phyloP scores from a whole-genome alignment of 1,140 invertebrate species.

The Tetranychus urticae region DNA sequence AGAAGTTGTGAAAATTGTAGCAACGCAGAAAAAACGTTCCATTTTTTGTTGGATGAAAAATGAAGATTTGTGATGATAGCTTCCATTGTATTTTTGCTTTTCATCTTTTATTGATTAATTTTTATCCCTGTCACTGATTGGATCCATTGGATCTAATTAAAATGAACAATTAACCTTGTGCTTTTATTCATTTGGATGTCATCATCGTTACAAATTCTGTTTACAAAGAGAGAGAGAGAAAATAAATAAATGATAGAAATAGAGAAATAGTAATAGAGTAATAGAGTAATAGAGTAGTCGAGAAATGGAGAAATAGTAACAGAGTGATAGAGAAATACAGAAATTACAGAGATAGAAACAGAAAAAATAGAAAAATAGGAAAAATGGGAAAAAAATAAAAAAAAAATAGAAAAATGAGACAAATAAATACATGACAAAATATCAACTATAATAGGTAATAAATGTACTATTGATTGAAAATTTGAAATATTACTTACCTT shows the following conservation, averaged over 20 bases:
- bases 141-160: no score
- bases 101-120: no score
- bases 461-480: neutral
- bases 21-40: no score
- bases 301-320: no score
- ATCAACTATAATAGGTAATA: neutral
- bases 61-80: no score
- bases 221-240: neutral
- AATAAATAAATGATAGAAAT: neutral
- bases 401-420: neutral
- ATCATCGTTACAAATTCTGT: slow-evolving; percentile 89
- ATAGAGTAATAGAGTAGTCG: neutral
- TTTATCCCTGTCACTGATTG: no score
- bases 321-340: no score
- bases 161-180: no score
- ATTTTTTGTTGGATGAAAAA: no score
- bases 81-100: no score
- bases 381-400: neutral
- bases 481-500: slow-evolving; percentile 51
- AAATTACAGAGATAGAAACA: neutral
- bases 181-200: slow-evolving; percentile 66
- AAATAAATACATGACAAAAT: neutral
- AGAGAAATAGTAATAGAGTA: neutral
- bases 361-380: neutral
- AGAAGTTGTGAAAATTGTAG: no score